phyloP scores from a whole-genome alignment of 2,888 invertebrate genomes.

The Gandaritis pyraliata region DNA sequence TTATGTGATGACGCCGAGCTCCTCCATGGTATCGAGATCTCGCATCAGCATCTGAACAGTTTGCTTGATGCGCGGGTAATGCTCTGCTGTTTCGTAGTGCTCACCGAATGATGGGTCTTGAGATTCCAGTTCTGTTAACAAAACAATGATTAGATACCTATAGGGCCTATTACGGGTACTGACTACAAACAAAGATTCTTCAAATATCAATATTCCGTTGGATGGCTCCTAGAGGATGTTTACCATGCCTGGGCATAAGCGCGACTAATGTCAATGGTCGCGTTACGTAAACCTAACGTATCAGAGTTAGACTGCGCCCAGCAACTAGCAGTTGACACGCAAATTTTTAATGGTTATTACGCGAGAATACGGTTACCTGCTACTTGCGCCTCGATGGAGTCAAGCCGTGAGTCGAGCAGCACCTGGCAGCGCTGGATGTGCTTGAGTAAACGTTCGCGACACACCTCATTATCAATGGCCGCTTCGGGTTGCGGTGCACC shows the following conservation, averaged over 20 bases:
- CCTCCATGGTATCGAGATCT: slow-evolving; percentile 88
- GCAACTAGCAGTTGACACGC: no score
- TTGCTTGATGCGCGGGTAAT: slow-evolving; percentile 88
- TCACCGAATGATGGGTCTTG: slow-evolving; percentile 85
- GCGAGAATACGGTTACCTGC: slow-evolving; percentile 72
- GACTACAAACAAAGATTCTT: no score
- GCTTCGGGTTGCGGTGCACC: slow-evolving; percentile 91
- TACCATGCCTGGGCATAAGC: no score
- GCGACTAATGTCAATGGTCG: no score
- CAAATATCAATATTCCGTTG: no score
- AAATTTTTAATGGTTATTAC: no score
- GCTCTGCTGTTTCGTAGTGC: slow-evolving; percentile 83
- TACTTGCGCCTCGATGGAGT: slow-evolving; percentile 90
- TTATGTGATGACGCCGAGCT: slow-evolving; percentile 85
- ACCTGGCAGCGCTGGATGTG: slow-evolving; percentile 91
- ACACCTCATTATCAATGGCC: slow-evolving; percentile 91
- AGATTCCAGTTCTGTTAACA: slow-evolving; percentile 81
- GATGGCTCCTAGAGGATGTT: no score
- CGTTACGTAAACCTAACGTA: no score
- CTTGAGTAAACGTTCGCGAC: slow-evolving; percentile 89
- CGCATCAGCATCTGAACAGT: slow-evolving; percentile 89
- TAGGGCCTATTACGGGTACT: no score
- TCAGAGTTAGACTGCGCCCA: no score
- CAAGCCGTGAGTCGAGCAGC: slow-evolving; percentile 88
- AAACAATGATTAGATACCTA: neutral